Conservation (phyloP, 2,888 invertebrate species). For the Thereva unica region DNA sequence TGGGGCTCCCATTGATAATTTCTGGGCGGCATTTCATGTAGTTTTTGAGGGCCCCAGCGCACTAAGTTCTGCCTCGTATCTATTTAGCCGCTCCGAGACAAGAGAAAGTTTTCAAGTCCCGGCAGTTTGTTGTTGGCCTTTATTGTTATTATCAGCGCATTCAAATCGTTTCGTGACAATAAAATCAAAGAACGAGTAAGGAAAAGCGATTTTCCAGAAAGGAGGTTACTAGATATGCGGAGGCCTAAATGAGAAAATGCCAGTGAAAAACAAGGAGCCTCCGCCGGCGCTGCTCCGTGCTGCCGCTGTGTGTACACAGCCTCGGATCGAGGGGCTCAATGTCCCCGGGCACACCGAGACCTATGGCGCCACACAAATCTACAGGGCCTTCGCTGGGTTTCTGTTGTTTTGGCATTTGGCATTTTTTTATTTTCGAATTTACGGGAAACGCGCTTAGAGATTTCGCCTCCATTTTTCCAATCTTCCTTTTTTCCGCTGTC, state of each 20-base stretch:
- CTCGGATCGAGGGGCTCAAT: constrained; percentile 23
- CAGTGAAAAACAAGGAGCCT: constrained; percentile 17
- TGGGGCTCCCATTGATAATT: constrained; percentile 9
- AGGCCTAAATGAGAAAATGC: constrained; percentile 19
- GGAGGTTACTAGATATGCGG: constrained; percentile 21
- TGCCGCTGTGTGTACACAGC: no score
- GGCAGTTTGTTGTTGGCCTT: constrained; percentile 32
- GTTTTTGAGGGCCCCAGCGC: neutral
- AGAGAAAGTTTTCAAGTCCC: constrained; percentile 27
- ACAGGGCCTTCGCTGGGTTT: constrained; percentile 12
- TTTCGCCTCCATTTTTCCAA: neutral
- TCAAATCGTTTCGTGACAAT: constrained; percentile 40
- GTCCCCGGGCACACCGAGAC: constrained; percentile 39
- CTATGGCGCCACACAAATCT: constrained; percentile 48
- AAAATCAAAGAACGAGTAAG: constrained; percentile 37
- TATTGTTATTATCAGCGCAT: constrained; percentile 41
- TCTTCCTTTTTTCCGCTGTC: no score
- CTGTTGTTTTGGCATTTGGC: constrained; percentile 20
- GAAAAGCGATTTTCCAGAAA: constrained; percentile 20
- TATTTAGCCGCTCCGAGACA: neutral
- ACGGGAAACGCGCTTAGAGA: constrained; percentile 11
- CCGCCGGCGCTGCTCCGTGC: no score
- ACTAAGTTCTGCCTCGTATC: neutral
- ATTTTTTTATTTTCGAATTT: constrained; percentile 20
- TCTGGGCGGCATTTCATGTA: neutral